Conservation (phyloP, 23 tunicate species). For the Aplidium turbinatum region DNA sequence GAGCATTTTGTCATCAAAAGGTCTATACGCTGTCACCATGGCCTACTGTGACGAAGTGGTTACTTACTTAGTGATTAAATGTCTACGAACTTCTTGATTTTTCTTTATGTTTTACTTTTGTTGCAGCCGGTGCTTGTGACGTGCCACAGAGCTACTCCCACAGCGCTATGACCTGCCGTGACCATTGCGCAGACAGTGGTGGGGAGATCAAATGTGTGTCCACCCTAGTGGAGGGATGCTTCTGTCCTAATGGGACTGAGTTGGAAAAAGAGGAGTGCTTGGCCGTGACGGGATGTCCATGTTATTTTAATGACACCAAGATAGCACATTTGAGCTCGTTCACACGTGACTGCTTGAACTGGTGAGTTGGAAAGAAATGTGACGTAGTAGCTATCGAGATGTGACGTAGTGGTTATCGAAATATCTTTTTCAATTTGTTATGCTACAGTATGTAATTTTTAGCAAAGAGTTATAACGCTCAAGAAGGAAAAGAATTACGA, state of each 20-base stretch:
- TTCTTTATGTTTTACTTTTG: neutral
- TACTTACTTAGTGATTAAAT: neutral
- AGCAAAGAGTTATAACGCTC: no score
- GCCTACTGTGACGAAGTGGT: no score
- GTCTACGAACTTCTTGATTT: neutral
- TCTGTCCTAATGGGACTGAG: slow-evolving; percentile 50
- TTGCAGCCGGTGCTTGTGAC: slow-evolving; percentile 22
- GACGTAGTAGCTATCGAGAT: no score
- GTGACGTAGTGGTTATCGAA: no score
- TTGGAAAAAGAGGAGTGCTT: slow-evolving; percentile 34
- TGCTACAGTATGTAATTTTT: no score
- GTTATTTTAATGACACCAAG: slow-evolving; percentile 10
- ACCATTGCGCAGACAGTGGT: slow-evolving; percentile 14
- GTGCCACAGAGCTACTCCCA: slow-evolving; percentile 30
- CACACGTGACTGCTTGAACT: slow-evolving; percentile 37
- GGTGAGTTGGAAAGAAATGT: no score
- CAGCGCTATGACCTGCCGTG: slow-evolving; percentile 13
- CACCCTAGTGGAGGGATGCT: slow-evolving; percentile 60
- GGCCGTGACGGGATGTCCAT: slow-evolving; percentile 35
- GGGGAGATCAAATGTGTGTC: slow-evolving; percentile 24
- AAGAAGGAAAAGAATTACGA: no score
- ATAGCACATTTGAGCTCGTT: slow-evolving; percentile 19
- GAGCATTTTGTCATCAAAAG: no score
- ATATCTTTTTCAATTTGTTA: no score
- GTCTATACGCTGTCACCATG: no score